Base-by-base conservation (phyloP, 2,797 vertebrate species). In the Perodicticus potto region DNA sequence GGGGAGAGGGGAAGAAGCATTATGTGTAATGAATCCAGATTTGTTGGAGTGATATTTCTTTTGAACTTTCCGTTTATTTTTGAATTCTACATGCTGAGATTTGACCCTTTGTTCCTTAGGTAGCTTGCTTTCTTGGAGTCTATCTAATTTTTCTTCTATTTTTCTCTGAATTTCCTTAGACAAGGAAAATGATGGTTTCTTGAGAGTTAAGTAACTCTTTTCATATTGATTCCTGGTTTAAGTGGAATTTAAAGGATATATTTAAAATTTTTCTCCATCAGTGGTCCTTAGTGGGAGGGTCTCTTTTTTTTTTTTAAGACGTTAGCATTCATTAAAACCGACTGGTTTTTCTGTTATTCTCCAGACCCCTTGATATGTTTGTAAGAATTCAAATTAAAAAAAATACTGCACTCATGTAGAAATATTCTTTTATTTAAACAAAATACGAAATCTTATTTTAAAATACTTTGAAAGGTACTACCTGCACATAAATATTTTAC, bases 241-340 rank as follows among this genome's bases (percentile, higher is more conserved):
- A 94, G 67, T 91, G 92, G 93, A 92, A 93, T 94, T 84, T 89
- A 73, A 94, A 95, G 49, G 43, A 84, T 85, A n/a, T 90, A 89
- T 86, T 84, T 96, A 89, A 83, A 95, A 53, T 14, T 84, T 95
- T 88, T 95, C 86, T 84, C 27, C 0, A 77, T 89, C 70, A 70
- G 17, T 91, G n/a, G 37, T 43, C 37, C 81, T 86, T 91, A 76
- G 55, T 78, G 10, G 25, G 29, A 34, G 32, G 73, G 63, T 89
- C 86, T 63, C 12, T 91, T 91, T 95, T 83, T 40, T n/a, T 74
- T 96, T 96, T 93, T 40, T 83, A 94, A 86, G 69, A 88, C 23
- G 34, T 25, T 95, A 80, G 65, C 40, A 20, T 93, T 95, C 88
- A 59, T 80, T 88, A 65, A 93, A 87, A 63, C 19, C 32, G 59